Conservation (phyloP, 2,888 invertebrate genomes). For the Cryptus armator region DNA sequence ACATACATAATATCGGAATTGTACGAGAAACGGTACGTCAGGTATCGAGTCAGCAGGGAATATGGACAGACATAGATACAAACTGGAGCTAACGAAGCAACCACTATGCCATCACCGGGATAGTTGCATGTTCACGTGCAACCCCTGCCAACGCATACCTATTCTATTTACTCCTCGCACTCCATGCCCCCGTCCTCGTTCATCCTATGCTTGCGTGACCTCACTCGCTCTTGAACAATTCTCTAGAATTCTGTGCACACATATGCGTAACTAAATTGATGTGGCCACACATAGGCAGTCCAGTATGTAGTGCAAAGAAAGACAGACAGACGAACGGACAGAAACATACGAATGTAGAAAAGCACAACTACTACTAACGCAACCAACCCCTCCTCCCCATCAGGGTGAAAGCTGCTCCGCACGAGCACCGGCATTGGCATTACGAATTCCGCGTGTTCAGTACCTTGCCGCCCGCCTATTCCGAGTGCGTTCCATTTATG, state of each 20-base stretch:
- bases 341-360: slow-evolving; percentile 36
- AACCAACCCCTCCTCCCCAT: slow-evolving; percentile 43
- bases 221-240: not conserved
- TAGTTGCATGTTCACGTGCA: slow-evolving; percentile 19
- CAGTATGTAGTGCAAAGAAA: slow-evolving; percentile 1
- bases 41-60: not conserved
- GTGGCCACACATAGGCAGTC: slow-evolving; percentile 1
- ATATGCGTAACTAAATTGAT: slow-evolving; percentile 20
- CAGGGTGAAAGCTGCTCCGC: slow-evolving; percentile 39
- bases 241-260: not conserved
- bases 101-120: slow-evolving; percentile 11
- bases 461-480: slow-evolving; percentile 71
- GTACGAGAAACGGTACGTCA: not conserved
- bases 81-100: slow-evolving; percentile 68
- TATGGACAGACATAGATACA: slow-evolving; percentile 29
- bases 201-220: not conserved
- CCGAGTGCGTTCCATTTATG: slow-evolving; percentile 80
- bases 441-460: slow-evolving; percentile 78
- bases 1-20: slow-evolving; percentile 60
- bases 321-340: slow-evolving; percentile 18
- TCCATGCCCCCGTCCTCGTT: not conserved
- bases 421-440: slow-evolving; percentile 76
- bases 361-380: slow-evolving; percentile 58
- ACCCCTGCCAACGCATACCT: not conserved
- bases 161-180: not conserved